Base-by-base conservation (phyloP, 30 jellyfish, hydroid and myxozoan genomes). In the Hydra vulgaris region DNA sequence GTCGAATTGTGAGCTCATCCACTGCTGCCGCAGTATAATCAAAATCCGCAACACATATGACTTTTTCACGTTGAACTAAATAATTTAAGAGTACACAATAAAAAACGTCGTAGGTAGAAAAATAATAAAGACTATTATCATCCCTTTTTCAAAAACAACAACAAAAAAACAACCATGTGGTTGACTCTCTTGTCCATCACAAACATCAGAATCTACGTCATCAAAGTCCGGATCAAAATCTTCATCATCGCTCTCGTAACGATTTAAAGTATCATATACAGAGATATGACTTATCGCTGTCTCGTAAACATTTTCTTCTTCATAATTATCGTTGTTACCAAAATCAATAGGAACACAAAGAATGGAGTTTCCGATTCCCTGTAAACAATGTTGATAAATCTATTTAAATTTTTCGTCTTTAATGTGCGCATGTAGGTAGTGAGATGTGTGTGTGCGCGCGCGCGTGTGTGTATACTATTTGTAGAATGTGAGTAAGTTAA, bases 1-100 rank as follows among this genome's bases (percentile, higher is more conserved):
- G 82, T 7, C 55, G 80, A 26, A 94, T 85, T 0, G 95, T 81
- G 53, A 94, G 85, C 68, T 94, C 99, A 53, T 94, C 99, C 0
- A 26, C 66, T 26, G 83, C 94, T 8, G 92, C 95, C n/a, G 96
- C 95, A 0, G 71, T 66, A 83, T 94, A 94, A 21, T 94, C 99
- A 75, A 84, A 94, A 66, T 84, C 81, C 15, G 89, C 99, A 8
- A 89, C 88, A 76, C 99, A 94, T 61, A 56, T 27, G 70, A 53
- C 79, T 53, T 12, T 40, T 54, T 18, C 86, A 54, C 25, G 3
- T 82, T 54, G 61, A 54, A 79, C 61, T 40, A 68, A 67, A 21
- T 27, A n/a, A n/a, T n/a, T n/a, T n/a, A n/a, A n/a, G n/a, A n/a
- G n/a, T n/a, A n/a, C n/a, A n/a, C n/a, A n/a, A n/a, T n/a, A n/a